Conservation (phyloP, 2,113 vertebrate genomes). For the Hystrix cristata region DNA sequence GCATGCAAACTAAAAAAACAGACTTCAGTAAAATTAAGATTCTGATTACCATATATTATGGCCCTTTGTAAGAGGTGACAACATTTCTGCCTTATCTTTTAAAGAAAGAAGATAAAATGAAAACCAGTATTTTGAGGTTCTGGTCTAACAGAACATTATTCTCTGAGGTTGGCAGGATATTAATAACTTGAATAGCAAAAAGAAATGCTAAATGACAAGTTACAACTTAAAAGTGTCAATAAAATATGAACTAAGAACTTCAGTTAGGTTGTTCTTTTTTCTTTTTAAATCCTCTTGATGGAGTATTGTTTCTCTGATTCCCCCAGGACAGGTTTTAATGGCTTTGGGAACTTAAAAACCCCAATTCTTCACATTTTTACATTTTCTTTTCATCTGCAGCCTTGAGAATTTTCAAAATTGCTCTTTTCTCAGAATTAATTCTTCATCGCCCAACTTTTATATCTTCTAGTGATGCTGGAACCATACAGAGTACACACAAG, state of each 20-base stretch:
- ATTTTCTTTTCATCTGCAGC: background rate
- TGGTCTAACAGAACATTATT: background rate
- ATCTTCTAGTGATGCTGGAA: background rate
- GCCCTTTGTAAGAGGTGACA: background rate
- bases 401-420: background rate
- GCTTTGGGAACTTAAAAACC: background rate
- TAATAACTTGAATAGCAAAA: background rate
- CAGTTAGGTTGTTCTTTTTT: too few relatives aligned
- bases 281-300: background rate
- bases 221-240: background rate
- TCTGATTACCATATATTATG: fast-evolving
- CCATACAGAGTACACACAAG: background rate
- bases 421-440: background rate
- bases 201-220: background rate
- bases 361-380: background rate
- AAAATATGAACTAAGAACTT: background rate
- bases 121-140: background rate
- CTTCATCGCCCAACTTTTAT: background rate
- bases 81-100: background rate
- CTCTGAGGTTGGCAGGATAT: background rate
- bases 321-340: background rate
- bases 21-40: background rate
- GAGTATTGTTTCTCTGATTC: background rate
- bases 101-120: background rate
- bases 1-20: background rate